phyloP scores from a whole-genome alignment of 2,797 vertebrate genomes.

The Dicrostonyx torquatus region DNA sequence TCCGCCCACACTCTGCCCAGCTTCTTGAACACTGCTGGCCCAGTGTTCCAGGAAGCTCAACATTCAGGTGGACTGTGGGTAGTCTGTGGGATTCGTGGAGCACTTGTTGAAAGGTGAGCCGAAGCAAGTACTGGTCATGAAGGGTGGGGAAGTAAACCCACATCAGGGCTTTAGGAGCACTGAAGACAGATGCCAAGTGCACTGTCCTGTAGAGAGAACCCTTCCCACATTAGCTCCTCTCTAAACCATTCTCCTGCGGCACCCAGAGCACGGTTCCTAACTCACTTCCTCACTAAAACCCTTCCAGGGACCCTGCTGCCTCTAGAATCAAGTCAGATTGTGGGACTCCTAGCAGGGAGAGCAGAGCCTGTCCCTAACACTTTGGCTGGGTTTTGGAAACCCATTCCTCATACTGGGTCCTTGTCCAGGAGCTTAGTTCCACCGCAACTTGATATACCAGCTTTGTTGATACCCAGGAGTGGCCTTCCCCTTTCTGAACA shows the following conservation, averaged over 20 bases:
- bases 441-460: not conserved
- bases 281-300: not conserved
- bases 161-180: not conserved
- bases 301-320: not conserved
- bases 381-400: not conserved
- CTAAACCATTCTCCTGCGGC: not conserved
- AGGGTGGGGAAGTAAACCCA: not conserved
- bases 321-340: not conserved
- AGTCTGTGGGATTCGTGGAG: not conserved
- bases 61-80: not conserved
- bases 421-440: not conserved
- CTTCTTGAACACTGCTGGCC: rapidly evolving
- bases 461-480: not conserved
- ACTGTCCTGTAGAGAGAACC: not conserved
- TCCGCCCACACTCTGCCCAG: rapidly evolving
- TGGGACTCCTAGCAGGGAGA: not conserved
- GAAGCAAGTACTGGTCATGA: rapidly evolving
- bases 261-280: not conserved
- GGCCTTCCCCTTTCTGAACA: not conserved
- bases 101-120: not conserved
- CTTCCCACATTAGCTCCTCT: not conserved
- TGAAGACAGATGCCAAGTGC: not conserved
- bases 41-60: not conserved
- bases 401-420: not conserved
- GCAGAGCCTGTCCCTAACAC: not conserved